Conservation (phyloP, 1,140 invertebrate species). For the Sarcophaga bullata region DNA sequence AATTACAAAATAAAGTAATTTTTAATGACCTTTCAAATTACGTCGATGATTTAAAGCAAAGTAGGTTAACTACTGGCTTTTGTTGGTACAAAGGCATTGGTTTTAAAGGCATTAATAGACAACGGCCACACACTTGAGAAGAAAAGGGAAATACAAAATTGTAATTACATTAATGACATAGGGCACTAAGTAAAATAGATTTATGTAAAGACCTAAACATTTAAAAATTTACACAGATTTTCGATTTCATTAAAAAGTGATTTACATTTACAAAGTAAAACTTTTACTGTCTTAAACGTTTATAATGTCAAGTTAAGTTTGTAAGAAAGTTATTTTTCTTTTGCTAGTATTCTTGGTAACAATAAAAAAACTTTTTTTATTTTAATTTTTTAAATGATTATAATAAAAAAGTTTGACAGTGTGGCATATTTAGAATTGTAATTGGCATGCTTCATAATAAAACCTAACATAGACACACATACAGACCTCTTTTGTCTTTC, state of each 20-base stretch:
- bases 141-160: background rate
- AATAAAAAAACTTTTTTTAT: no score
- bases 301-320: no score
- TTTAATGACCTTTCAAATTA: conserved; percentile 18
- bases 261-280: no score
- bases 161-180: conserved; percentile 11
- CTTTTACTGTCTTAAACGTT: no score
- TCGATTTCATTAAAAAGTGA: no score
- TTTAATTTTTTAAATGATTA: conserved; percentile 24
- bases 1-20: background rate
- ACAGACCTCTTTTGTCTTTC: background rate
- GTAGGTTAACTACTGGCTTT: background rate
- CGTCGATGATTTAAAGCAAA: background rate
- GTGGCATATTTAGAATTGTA: conserved; percentile 57
- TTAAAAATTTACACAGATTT: no score
- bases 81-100: background rate
- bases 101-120: no score
- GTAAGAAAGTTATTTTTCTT: no score
- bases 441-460: conserved; percentile 53
- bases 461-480: background rate
- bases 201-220: no score
- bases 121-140: background rate
- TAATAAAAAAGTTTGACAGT: conserved; percentile 49
- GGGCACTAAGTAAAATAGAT: no score
- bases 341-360: no score